These are phyloP conservation scores for Poeciliopsis turneri DNA, from an alignment of 2,797 vertebrate genomes.

Conservation along the genomic window DNA sequence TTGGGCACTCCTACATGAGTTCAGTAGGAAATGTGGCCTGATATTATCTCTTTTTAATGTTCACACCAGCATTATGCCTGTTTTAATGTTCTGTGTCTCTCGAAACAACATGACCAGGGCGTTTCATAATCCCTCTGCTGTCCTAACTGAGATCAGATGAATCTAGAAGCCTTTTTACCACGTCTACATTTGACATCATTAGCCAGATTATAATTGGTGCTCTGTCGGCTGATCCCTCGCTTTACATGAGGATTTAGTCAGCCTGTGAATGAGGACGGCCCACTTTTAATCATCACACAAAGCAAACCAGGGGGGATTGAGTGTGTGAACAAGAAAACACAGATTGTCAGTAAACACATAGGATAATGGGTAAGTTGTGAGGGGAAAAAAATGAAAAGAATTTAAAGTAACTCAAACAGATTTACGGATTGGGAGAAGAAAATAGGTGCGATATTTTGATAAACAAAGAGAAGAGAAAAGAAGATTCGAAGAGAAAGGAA, in stretches of 20 bases:
- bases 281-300: slow-evolving; percentile 69
- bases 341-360: slow-evolving; percentile 58
- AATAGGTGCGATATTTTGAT: slow-evolving; percentile 25
- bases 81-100: slow-evolving; percentile 29
- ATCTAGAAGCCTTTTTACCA: slow-evolving; percentile 35
- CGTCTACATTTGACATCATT: slow-evolving; percentile 67
- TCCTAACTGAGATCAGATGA: slow-evolving; percentile 40
- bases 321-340: slow-evolving; percentile 62
- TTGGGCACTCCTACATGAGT: neutral
- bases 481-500: slow-evolving; percentile 50
- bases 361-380: slow-evolving; percentile 39
- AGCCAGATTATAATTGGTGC: slow-evolving; percentile 60
- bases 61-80: slow-evolving; percentile 25
- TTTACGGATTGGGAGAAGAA: slow-evolving; percentile 25
- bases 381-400: slow-evolving; percentile 32
- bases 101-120: slow-evolving; percentile 32
- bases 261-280: slow-evolving; percentile 57
- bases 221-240: slow-evolving; percentile 49
- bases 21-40: neutral
- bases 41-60: slow-evolving; percentile 23
- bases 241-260: slow-evolving; percentile 66
- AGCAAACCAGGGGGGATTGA: slow-evolving; percentile 48
- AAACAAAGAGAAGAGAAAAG: slow-evolving; percentile 36
- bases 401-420: slow-evolving; percentile 34
- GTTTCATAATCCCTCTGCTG: slow-evolving; percentile 33